Evolutionary conservation across 2,113 vertebrate genomes (phyloP).

Genomic region (Gorsachius goisagi): DNA sequence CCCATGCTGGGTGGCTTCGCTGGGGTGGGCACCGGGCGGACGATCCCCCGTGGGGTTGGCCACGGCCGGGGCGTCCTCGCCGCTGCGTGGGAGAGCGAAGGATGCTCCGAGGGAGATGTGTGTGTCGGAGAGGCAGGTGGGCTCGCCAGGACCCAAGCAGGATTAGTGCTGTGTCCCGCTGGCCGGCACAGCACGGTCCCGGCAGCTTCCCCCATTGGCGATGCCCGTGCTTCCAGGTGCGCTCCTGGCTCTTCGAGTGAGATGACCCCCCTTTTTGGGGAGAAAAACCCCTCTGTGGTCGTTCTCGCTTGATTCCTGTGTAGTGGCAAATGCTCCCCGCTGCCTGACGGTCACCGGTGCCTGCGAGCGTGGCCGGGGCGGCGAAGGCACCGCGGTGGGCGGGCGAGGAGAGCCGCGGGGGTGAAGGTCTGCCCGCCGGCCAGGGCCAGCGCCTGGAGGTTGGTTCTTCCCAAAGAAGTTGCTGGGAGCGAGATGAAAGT

Average conservation of each 20-base stretch:
- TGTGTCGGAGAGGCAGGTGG: neutral
- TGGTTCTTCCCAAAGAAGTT: slow-evolving; percentile 31
- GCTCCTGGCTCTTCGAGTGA: rapidly evolving
- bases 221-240: rapidly evolving
- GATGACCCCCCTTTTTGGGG: neutral
- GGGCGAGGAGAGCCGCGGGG: neutral
- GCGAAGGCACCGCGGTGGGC: neutral
- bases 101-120: rapidly evolving
- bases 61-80: rapidly evolving
- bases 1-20: rapidly evolving
- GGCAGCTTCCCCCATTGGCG: rapidly evolving
- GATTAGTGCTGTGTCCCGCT: rapidly evolving
- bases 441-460: rapidly evolving
- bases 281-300: neutral
- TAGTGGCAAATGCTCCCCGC: neutral
- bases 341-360: neutral
- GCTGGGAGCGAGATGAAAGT: slow-evolving; percentile 62
- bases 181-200: neutral
- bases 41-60: neutral
- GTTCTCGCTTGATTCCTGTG: rapidly evolving
- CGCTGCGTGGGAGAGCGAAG: neutral
- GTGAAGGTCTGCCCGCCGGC: neutral
- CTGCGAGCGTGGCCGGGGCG: neutral
- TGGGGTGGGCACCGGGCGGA: rapidly evolving
- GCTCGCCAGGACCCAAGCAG: neutral